These are phyloP conservation scores for Sussaba pulchella DNA, from an alignment of 2,888 invertebrate genomes.

Conservation along the genomic window DNA sequence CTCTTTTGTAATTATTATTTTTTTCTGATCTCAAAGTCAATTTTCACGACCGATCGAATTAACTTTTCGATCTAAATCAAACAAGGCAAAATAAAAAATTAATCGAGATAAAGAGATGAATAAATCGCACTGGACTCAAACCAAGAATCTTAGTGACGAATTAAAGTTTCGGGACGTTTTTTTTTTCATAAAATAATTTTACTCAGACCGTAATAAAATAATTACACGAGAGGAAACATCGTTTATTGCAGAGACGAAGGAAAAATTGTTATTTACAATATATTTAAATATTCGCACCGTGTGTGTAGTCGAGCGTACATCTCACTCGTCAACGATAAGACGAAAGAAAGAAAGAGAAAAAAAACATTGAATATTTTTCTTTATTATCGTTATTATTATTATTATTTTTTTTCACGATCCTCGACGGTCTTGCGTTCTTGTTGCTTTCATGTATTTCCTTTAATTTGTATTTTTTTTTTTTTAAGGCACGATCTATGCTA, in stretches of 20 bases:
- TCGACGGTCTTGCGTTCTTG: constrained; percentile 53
- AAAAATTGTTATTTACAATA: constrained; percentile 73
- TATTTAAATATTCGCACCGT: constrained; percentile 72
- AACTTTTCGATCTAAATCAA: no score
- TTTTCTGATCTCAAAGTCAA: no score
- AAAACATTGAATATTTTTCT: constrained; percentile 23
- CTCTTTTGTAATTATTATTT: no score
- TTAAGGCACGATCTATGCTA: constrained; percentile 76
- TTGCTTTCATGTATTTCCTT: constrained; percentile 51
- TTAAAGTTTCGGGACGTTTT: no score
- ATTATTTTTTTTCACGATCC: constrained; percentile 16
- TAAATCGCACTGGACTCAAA: no score
- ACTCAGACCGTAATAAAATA: constrained; percentile 4
- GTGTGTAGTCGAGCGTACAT: constrained; percentile 63
- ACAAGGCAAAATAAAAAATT: no score
- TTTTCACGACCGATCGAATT: no score
- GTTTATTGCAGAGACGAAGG: constrained; percentile 72
- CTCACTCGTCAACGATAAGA: constrained; percentile 40
- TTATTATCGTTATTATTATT: no score
- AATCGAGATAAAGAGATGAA: no score
- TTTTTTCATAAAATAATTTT: not conserved
- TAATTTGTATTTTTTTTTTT: constrained; percentile 63
- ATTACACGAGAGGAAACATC: constrained; percentile 67
- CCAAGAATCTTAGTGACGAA: no score
- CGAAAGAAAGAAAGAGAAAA: not conserved